A percentile compares a stretch with the other conserved stretches of the same genome.
Evolutionary conservation across 2,797 vertebrate genomes (phyloP).

Genomic region (Clarias laeviceps): DNA sequence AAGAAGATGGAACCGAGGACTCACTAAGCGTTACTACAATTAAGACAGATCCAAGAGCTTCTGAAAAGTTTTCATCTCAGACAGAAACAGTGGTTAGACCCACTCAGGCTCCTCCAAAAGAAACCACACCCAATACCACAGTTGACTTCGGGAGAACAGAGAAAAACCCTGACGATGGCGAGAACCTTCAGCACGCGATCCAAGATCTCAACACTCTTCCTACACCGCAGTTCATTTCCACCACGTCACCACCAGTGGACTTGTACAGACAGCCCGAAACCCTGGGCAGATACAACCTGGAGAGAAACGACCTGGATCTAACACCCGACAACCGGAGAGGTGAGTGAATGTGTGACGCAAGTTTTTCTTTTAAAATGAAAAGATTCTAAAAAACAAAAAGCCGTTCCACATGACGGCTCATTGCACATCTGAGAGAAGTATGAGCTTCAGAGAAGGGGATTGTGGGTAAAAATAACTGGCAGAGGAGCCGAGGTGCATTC

Average conservation of each 20-base stretch:
- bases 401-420: neutral
- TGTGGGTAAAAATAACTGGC: conserved; percentile 15
- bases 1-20: conserved; percentile 39
- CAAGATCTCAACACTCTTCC: conserved; percentile 62
- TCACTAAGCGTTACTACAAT: conserved; percentile 41
- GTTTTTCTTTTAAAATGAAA: neutral
- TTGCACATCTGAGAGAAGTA: neutral
- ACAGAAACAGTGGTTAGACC: conserved; percentile 40
- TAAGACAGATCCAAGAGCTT: conserved; percentile 38
- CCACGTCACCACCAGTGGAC: conserved; percentile 66
- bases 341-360: conserved; percentile 36
- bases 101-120: conserved; percentile 34
- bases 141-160: neutral
- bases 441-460: neutral
- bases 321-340: conserved; percentile 53
- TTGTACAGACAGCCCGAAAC: conserved; percentile 69
- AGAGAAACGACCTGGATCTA: conserved; percentile 66
- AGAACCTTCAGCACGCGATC: conserved; percentile 13
- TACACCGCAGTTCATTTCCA: conserved; percentile 72
- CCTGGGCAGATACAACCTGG: conserved; percentile 64
- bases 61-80: conserved; percentile 38
- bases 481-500: neutral
- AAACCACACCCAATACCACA: neutral
- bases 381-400: neutral
- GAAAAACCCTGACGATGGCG: neutral